Conservation (phyloP, 2,113 vertebrate genomes). For the Australoheros scitulus region DNA sequence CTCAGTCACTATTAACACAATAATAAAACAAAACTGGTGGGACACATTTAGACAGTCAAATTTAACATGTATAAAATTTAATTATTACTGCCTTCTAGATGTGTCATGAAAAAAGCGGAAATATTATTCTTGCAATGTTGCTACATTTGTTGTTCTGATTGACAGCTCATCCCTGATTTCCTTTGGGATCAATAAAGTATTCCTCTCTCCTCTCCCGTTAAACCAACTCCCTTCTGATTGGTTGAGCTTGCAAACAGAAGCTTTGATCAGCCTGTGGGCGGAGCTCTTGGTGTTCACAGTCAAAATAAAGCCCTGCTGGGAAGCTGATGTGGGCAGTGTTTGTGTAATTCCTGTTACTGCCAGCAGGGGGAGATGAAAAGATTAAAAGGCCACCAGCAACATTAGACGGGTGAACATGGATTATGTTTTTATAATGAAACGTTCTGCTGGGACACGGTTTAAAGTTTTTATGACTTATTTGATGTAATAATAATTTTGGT, state of each 20-base stretch:
- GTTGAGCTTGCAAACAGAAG: no score
- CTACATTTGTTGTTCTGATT: no score
- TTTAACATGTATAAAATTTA: no score
- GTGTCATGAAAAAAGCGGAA: not conserved
- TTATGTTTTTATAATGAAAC: not conserved
- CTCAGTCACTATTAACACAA: not conserved
- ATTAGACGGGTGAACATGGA: not conserved
- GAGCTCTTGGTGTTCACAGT: not conserved
- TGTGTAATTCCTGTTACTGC: not conserved
- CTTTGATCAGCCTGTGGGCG: not conserved
- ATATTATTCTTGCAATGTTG: not conserved
- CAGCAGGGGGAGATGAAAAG: not conserved
- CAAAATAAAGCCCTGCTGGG: no score
- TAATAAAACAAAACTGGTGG: not conserved
- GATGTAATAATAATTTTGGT: not conserved
- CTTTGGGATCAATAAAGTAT: no score
- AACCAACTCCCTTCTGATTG: not conserved
- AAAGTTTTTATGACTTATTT: not conserved
- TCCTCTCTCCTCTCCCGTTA: not conserved
- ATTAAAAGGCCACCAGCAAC: not conserved
- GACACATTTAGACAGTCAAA: not conserved
- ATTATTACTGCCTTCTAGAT: no score
- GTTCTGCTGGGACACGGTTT: no score
- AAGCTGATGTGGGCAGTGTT: not conserved
- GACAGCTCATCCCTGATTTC: no score